Base-by-base conservation (phyloP, 2,113 vertebrate species). In the Siniperca knerii region DNA sequence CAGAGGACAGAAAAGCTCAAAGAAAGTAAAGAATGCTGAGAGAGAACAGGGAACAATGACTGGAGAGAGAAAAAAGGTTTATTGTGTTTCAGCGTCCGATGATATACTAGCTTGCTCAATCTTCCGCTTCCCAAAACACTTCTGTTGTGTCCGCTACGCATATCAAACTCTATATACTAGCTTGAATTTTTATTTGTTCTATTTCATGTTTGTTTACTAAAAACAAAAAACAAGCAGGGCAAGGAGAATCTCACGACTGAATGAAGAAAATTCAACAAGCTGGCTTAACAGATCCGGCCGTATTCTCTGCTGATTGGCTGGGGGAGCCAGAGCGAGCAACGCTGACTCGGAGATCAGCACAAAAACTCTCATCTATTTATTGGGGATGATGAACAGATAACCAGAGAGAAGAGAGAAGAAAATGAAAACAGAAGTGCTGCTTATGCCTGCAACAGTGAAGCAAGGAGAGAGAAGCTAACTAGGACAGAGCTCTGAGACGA, bases 151-250 rank as follows among this genome's bases (percentile, higher is more conserved):
- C 40, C 1, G 29, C 35, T 23, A 69, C 5, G 18, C 62, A 81
- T 67, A 72, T 85, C 54, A 83, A 75, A 88, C 52, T 61, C 29
- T 37, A 62, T 37, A 57, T 48, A 68, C 46, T 33, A 44, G 58
- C 33, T 77, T 61, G 23, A 71, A 23, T 76, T 70, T 55, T 8
- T 58, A 67, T 78, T 82, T 74, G 29, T 86, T 80, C 37, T 67
- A 52, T 87, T 88, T 80, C 73, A 76, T 87, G 50, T 89, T 84
- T 87, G 81, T 83, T 87, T 68, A 61, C 72, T 68, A 40, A 64
- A 87, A 79, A 74, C 48, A 25, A 73, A 44, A 70, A 82, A 33
- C 60, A 78, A 82, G 23, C 13, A 10, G 71, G 44, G 75, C 64
- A 79, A 58, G 61, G 42, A 68, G 23, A 85, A 72, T 79, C 35